Evolutionary conservation across 1,140 invertebrate genomes (phyloP).

Genomic region (Nephila pilipes): DNA sequence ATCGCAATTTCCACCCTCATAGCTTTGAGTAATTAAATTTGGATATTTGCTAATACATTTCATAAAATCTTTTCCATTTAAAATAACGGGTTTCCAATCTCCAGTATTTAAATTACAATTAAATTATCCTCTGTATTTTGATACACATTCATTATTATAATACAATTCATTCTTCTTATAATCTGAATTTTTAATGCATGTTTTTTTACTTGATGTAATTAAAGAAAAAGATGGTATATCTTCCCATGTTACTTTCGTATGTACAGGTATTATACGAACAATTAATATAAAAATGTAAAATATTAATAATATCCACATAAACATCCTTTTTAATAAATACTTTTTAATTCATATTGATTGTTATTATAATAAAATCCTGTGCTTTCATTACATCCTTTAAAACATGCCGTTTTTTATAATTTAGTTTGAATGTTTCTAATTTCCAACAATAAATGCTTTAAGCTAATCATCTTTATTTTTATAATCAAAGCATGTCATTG

Average conservation of each 20-base stretch:
- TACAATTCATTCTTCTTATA: neutral
- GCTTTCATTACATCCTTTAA: neutral
- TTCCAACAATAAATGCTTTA: neutral
- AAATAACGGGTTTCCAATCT: too few species aligned
- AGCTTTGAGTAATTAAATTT: too few species aligned
- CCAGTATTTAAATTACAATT: constrained; percentile 23
- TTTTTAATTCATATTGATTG: neutral
- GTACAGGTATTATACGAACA: neutral
- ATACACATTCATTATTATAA: neutral
- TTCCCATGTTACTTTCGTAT: neutral
- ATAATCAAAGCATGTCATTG: too few species aligned
- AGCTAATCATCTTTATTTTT: constrained; percentile 44
- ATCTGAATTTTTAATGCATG: constrained; percentile 18
- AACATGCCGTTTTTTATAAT: neutral
- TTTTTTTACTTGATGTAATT: neutral
- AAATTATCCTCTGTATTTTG: constrained; percentile 14
- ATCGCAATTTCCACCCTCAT: too few species aligned
- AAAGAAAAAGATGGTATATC: neutral
- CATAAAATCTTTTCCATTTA: neutral
- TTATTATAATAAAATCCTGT: neutral
- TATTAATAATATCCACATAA: neutral
- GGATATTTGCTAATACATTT: neutral
- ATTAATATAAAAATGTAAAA: constrained; percentile 14
- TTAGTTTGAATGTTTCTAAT: constrained; percentile 9
- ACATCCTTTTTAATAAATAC: constrained; percentile 51